Percentiles rank a stretch among this genome's conserved stretches.
These are phyloP conservation scores for Andricus grossulariae DNA, from an alignment of 1,140 invertebrate genomes.

Conservation along the genomic window DNA sequence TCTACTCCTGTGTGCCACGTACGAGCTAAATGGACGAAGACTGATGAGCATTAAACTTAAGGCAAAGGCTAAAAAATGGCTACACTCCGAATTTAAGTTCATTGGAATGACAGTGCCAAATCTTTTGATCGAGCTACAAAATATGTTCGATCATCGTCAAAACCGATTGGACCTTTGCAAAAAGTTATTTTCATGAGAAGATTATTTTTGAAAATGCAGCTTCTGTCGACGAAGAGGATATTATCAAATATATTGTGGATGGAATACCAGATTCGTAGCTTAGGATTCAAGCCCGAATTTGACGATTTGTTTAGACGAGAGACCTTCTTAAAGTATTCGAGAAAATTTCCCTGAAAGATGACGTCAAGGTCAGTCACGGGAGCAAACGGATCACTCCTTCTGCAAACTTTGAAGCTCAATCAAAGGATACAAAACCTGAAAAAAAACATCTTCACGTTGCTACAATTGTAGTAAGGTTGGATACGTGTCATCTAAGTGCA, in stretches of 20 bases:
- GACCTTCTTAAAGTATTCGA: no score
- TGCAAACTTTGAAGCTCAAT: not conserved
- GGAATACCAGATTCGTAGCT: conserved; percentile 23
- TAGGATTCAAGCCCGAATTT: no score
- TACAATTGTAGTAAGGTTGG: conserved; percentile 9
- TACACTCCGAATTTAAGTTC: no score
- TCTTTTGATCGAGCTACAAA: conserved; percentile 30
- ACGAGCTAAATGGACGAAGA: conserved; percentile 3
- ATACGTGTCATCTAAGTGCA: not conserved
- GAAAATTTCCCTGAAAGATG: conserved; percentile 21
- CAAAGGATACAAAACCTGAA: not conserved
- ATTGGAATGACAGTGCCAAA: no score
- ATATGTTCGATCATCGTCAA: no score
- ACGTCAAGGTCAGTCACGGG: not conserved
- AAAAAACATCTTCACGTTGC: not conserved
- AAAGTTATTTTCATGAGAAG: conserved; percentile 38
- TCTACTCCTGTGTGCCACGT: not conserved
- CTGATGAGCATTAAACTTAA: conserved; percentile 21
- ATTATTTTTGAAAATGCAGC: conserved; percentile 37
- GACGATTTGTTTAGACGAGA: no score
- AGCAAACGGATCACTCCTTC: not conserved
- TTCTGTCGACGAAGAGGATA: conserved; percentile 5
- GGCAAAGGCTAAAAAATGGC: conserved; percentile 28
- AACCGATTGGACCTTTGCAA: no score
- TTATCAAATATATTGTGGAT: conserved; percentile 48